Evolutionary conservation across 2,113 vertebrate genomes (phyloP).

Genomic region (Zosterops pallidus): DNA sequence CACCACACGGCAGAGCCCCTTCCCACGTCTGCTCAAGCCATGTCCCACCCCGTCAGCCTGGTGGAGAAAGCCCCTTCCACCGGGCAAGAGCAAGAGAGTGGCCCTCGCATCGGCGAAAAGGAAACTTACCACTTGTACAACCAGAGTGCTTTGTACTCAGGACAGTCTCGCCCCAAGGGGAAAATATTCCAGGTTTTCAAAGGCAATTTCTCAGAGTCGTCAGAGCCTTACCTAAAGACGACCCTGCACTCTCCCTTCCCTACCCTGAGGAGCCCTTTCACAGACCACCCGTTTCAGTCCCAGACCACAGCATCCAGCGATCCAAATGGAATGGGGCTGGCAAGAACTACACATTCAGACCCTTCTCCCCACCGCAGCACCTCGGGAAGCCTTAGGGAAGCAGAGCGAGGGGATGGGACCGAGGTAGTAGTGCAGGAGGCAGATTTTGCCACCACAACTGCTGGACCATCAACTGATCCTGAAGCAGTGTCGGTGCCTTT

Average conservation of each 20-base stretch:
- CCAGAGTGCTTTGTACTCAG: conserved; percentile 67
- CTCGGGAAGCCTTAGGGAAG: conserved; percentile 65
- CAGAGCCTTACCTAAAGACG: conserved; percentile 54
- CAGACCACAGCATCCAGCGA: conserved; percentile 8
- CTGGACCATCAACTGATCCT: conserved; percentile 49
- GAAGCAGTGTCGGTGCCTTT: conserved; percentile 72
- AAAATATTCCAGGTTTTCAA: conserved; percentile 73
- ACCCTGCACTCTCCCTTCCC: conserved; percentile 64
- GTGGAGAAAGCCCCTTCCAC: conserved; percentile 4
- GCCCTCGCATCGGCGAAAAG: conserved; percentile 43
- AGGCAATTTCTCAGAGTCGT: conserved; percentile 71
- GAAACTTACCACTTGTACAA: conserved; percentile 58
- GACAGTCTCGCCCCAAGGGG: conserved; percentile 67
- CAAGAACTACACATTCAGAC: conserved; percentile 53
- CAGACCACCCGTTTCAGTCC: conserved; percentile 45
- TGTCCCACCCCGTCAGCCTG: conserved; percentile 33
- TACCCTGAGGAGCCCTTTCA: conserved; percentile 64
- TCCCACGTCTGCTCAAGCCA: background rate
- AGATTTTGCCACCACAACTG: conserved; percentile 39
- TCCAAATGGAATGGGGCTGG: conserved; percentile 73
- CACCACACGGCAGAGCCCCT: background rate
- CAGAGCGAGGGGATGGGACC: background rate
- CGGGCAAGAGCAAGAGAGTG: background rate
- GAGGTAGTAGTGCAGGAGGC: conserved; percentile 7
- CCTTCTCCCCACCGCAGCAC: background rate